Evolutionary conservation across 2,113 vertebrate species (phyloP).

Genomic region (Rhagologus leucostigma): DNA sequence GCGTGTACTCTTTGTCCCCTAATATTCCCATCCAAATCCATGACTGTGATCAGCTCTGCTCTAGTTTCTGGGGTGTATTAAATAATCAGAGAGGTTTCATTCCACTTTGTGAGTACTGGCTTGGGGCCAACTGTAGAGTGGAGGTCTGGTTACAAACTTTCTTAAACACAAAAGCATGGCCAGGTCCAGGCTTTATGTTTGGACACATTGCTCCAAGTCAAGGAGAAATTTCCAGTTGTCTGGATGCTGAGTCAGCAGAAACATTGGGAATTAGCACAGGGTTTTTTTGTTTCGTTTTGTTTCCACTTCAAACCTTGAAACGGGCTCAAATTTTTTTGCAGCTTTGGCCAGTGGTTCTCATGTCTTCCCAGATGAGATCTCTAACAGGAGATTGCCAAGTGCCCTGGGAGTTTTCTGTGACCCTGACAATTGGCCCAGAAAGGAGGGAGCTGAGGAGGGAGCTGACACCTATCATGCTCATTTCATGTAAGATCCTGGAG

Average conservation of each 20-base stretch:
- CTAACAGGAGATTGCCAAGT: background rate
- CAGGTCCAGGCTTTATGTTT: constrained; percentile 20
- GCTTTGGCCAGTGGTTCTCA: background rate
- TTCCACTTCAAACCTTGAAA: constrained; percentile 5
- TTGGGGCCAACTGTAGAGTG: background rate
- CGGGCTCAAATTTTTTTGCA: background rate
- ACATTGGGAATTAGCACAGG: background rate
- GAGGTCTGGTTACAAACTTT: constrained; percentile 1
- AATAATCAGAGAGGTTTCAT: constrained; percentile 28
- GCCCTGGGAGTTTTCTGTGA: background rate
- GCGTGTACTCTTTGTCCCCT: background rate
- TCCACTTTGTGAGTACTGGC: constrained; percentile 22
- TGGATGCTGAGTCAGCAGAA: constrained; percentile 43
- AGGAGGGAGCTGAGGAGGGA: background rate
- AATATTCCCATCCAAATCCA: background rate
- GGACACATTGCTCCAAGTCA: background rate
- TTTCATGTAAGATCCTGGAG: constrained; percentile 13
- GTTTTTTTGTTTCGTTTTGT: background rate
- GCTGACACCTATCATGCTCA: background rate
- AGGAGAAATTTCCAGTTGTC: constrained; percentile 38
- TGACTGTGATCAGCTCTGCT: background rate
- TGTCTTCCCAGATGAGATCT: background rate
- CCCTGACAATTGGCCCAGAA: background rate
- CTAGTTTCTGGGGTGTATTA: background rate
- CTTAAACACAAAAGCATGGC: background rate